Percentiles rank a stretch among this genome's conserved stretches.
phyloP scores from a whole-genome alignment of 2,797 vertebrate species.

The Botia almorhae region DNA sequence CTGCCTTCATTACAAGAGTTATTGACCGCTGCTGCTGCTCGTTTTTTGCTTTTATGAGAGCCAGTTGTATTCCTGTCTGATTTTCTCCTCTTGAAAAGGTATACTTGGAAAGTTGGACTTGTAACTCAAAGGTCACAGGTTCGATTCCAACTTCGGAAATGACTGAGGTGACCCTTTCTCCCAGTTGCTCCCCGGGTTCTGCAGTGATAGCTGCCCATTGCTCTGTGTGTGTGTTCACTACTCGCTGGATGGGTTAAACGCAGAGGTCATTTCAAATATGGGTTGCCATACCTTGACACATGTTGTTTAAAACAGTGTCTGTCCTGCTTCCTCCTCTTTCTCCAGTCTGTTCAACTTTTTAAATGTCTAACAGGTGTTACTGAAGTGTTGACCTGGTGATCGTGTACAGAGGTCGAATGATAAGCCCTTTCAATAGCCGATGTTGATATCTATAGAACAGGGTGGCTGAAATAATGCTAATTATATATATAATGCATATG shows the following conservation, averaged over 20 bases:
- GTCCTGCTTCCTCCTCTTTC: background rate
- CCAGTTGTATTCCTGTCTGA: background rate
- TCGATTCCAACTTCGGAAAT: too few species aligned
- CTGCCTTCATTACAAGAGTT: background rate
- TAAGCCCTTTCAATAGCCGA: background rate
- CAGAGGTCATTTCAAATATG: too few species aligned
- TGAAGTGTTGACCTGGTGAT: background rate
- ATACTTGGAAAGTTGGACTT: too few species aligned
- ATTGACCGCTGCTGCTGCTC: background rate
- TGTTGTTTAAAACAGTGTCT: background rate
- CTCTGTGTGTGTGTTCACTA: too few species aligned
- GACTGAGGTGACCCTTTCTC: too few species aligned
- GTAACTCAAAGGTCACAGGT: too few species aligned
- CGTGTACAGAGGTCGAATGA: background rate
- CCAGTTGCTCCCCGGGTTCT: too few species aligned
- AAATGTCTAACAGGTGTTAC: background rate
- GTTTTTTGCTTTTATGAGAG: background rate
- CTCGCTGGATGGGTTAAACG: too few species aligned
- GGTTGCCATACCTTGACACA: too few species aligned
- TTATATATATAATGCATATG: background rate
- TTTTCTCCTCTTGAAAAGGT: conserved; percentile 1
- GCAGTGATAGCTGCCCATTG: too few species aligned
- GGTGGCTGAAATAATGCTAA: background rate
- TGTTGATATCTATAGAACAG: background rate
- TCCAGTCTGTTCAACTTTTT: background rate